Base-by-base conservation (phyloP, 2,888 invertebrate species). In the Meliscaeva auricollis region DNA sequence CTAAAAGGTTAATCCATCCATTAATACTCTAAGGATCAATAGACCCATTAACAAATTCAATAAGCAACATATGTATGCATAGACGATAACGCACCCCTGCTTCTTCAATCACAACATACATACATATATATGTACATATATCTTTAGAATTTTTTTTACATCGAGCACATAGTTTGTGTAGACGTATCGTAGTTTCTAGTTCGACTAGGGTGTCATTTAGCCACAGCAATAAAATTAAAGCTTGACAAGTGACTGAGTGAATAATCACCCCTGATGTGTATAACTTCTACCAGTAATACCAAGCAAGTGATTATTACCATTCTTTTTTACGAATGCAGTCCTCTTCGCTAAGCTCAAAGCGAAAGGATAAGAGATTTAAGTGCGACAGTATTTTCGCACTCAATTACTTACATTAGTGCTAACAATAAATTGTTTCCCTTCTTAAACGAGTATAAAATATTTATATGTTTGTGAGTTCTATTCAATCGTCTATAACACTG, bases 361-460 rank as follows among this genome's bases (percentile, higher is more conserved):
- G 20, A 73, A 83, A 79, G 70, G 66, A 87, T 73, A 60, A 79
- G 54, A 80, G 87, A 79, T 88, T 88, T 87, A 89, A 89, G 88
- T 89, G 90, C 89, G 90, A 90, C 88, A 90, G 88, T 89, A 91
- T 91, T 91, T 91, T 91, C 91, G 92, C 91, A 91, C 91, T 91
- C 91, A 91, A 91, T 91, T 91, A 91, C 91, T 91, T 91, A 91
- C 90, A 91, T 91, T 91, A 91, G 89, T 88, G 89, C 88, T 89
- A 89, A 89, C 89, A 89, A 89, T 89, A 88, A 89, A 89, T 90
- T 90, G 32, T 35, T 89, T 20, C 50, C 64, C 41, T 75, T 22
- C n/a, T 48, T n/a, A n/a, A n/a, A n/a, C n/a, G n/a, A 46, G 30
- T 44, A 30, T 22, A 35, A 8, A 8, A 35, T 35, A 54, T 32